Evolutionary conservation across 2,113 vertebrate genomes (phyloP).

Genomic region (Merops nubicus): DNA sequence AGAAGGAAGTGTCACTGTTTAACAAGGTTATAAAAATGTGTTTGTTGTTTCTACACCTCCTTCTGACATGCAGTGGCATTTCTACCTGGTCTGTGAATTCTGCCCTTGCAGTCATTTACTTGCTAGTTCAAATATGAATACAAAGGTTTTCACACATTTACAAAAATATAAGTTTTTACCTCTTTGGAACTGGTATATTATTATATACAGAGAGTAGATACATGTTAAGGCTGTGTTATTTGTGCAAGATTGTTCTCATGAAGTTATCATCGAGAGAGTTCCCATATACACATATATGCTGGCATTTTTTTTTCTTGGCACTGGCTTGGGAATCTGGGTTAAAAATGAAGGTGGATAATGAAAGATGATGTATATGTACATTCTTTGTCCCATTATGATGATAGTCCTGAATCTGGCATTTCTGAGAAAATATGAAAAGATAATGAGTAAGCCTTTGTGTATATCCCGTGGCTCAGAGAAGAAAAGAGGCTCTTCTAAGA

Average conservation of each 20-base stretch:
- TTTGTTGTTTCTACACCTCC: not conserved
- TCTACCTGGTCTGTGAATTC: not conserved
- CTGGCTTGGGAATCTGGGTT: not conserved
- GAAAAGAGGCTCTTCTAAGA: not conserved
- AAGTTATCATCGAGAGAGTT: conserved; percentile 10
- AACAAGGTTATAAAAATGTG: not conserved
- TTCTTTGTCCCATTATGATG: not conserved
- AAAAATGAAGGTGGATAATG: conserved; percentile 25
- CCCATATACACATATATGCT: not conserved
- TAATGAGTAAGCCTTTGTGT: conserved; percentile 4
- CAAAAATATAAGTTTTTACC: not conserved
- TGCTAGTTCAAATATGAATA: not conserved
- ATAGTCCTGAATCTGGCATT: conserved; percentile 2
- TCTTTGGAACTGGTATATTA: not conserved
- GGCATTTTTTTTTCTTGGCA: conserved; percentile 6
- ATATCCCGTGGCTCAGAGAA: not conserved
- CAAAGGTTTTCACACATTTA: not conserved
- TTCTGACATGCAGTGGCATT: not conserved
- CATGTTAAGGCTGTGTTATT: not conserved
- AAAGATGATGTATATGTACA: not conserved
- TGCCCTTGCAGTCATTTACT: not conserved
- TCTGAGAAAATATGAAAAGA: conserved; percentile 19
- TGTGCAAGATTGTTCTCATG: not conserved
- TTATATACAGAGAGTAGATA: not conserved
- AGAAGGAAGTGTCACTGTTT: not conserved